Evolutionary conservation across 1,140 invertebrate genomes (phyloP), one percentile per base, ranked within the genome.

Genomic region (Onthophagus taurus): DNA sequence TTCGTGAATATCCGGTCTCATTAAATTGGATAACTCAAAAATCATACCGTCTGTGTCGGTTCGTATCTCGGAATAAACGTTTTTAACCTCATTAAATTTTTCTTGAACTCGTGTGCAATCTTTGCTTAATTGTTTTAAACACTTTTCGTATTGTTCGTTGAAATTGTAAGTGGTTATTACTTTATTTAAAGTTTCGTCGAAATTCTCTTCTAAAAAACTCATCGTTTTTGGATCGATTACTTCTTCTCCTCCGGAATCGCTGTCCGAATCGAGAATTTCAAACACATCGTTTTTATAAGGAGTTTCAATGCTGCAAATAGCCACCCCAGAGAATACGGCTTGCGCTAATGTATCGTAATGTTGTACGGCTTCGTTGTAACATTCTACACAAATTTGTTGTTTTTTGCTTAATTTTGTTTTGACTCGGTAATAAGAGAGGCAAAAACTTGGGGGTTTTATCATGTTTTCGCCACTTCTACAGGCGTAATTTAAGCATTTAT

Each of bases 231-330:
- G 19, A 54, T 57, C 48, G 35, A 45, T 14, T 18, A 59, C 57
- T 16, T 66, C 61, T 18, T 44, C 31, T 24, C 53, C 52, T 9
- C 69, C 65, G 1, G 66, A 64, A 39, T 70, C 67, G 20, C 72
- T 72, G 50, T 75, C 72, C 2, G 71, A 71, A 52, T 74, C 69
- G 53, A 72, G 70, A 21, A 75, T 70, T 54, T 74, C 68, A 51
- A 72, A 66, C 3, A 67, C 71, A 50, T 70, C 68, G 54, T 70
- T 68, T n/a, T 56, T 38, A 9, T 61, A 36, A 2, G 72, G 72
- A 60, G 72, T 66, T 24, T 70, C 53, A 42, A 67, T 65, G 19
- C 66, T 53, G 14, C 72, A 57, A 6, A 75, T 34, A 5, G 69
- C 53, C 50, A 67, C 64, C 9, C 55, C 58, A 3, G 65, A 49